Evolutionary conservation across 2,888 invertebrate genomes (phyloP), one percentile per base, ranked within the genome.

Genomic region (Hybos culiciformis): DNA sequence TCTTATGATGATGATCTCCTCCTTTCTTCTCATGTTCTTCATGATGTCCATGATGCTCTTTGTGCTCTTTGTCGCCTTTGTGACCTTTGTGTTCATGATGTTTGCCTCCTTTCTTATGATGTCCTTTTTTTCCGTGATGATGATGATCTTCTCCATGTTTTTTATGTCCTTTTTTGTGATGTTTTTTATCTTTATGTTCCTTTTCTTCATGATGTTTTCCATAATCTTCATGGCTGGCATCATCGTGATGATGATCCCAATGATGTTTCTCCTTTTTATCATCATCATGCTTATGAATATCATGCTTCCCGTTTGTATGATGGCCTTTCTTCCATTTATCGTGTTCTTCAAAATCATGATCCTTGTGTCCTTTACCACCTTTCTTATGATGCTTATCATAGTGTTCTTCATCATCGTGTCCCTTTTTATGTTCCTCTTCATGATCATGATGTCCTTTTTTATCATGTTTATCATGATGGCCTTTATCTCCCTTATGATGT

Each of bases 211-310:
- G 80, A 62, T 77, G 79, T 26, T 75, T 81, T 48, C 84, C 86
- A 57, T 86, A 83, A 56, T 85, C 83, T 59, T 83, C 82, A 61
- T 85, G 83, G 53, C 82, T 82, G 0, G 80, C 85, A 36, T 78
- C 78, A 55, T 83, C 83, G 52, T 86, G 84, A 55, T 84, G 79
- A 64, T 86, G 86, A 53, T 87, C 86, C 62, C 79, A 85, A 75
- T 84, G 86, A 57, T 84, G 79, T 58, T 87, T 86, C 56, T 86
- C 81, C 63, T 87, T 87, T 60, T 85, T 83, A 66, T 77, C 84
- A 64, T 87, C 87, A 62, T 88, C 84, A 46, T 83, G 66, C 58
- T 88, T 87, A 66, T 88, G 84, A 8, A 86, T 73, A 60, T 85
- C 81, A 59, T 88, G 87, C 51, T 84, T 83, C 44, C 88, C 86